Evolutionary conservation across 2,113 vertebrate species (phyloP).

Genomic region (Rhinoptilus africanus): DNA sequence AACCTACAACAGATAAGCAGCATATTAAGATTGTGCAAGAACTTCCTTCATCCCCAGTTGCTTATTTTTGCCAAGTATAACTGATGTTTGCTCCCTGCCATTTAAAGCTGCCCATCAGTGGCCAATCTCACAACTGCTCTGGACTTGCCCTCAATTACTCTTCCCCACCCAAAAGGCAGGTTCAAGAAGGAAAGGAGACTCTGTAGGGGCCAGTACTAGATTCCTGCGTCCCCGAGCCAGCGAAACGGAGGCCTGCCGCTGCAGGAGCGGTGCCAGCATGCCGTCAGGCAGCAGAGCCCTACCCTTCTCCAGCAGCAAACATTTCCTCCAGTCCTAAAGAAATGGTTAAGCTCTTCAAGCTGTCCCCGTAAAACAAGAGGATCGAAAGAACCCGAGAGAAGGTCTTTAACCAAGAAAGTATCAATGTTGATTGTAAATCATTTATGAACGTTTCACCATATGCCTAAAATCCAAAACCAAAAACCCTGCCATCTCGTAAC

Average conservation of each 20-base stretch:
- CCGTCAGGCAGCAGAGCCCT: accelerated
- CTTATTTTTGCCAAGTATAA: neutral
- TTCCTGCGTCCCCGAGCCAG: accelerated
- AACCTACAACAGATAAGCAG: neutral
- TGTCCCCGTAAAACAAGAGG: neutral
- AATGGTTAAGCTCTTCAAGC: neutral
- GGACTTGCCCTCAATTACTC: neutral
- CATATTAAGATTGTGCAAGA: neutral
- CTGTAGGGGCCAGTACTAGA: accelerated
- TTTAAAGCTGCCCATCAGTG: neutral
- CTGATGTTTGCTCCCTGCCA: neutral
- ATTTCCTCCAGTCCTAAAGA: neutral
- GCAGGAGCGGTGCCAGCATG: accelerated
- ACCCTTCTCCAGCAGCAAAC: neutral
- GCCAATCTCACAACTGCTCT: accelerated
- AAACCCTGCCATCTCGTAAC: neutral
- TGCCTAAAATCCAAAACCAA: neutral
- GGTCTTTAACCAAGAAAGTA: neutral
- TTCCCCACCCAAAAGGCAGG: neutral
- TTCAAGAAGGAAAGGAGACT: neutral
- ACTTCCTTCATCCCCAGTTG: neutral
- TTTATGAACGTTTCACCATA: neutral
- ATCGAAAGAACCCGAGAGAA: neutral
- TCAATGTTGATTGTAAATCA: neutral
- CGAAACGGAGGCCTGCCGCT: accelerated